These are phyloP conservation scores for Salvelinus namaycush DNA, from an alignment of 2,113 vertebrate genomes.

Conservation along the genomic window DNA sequence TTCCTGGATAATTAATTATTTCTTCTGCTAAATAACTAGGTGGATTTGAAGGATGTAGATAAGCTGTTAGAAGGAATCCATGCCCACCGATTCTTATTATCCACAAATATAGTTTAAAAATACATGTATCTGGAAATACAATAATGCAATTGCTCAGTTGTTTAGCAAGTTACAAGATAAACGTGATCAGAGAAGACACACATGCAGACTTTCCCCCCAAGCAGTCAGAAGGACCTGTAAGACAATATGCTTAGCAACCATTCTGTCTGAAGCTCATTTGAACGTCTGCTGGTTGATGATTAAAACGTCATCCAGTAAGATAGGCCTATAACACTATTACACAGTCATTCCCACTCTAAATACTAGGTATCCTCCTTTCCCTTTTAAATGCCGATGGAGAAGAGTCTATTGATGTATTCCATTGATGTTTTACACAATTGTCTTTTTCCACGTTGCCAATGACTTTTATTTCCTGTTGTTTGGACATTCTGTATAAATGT, in stretches of 20 bases:
- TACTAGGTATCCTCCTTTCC: too few relatives aligned
- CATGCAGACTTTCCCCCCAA: too few relatives aligned
- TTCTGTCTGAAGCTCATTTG: not conserved
- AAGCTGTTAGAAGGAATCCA: slow-evolving; percentile 27
- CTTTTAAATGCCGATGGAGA: not conserved
- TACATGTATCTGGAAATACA: not conserved
- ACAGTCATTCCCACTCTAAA: not conserved
- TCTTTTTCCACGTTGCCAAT: not conserved
- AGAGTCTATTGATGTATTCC: not conserved
- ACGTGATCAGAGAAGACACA: too few relatives aligned
- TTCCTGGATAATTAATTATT: slow-evolving; percentile 47
- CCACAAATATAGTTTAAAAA: not conserved
- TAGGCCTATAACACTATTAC: not conserved
- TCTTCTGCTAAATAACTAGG: slow-evolving; percentile 29
- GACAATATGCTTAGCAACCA: not conserved
- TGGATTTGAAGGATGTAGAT: not conserved
- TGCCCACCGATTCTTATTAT: slow-evolving; percentile 12
- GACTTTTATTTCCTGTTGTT: not conserved
- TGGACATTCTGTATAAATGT: not conserved
- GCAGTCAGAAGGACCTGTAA: too few relatives aligned
- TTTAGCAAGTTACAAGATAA: not conserved
- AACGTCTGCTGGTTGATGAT: not conserved
- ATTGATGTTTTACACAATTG: not conserved
- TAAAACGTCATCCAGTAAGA: not conserved
- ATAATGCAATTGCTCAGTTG: not conserved